Evolutionary conservation across 2,888 invertebrate genomes (phyloP).

Genomic region (Argyresthia goedartella): DNA sequence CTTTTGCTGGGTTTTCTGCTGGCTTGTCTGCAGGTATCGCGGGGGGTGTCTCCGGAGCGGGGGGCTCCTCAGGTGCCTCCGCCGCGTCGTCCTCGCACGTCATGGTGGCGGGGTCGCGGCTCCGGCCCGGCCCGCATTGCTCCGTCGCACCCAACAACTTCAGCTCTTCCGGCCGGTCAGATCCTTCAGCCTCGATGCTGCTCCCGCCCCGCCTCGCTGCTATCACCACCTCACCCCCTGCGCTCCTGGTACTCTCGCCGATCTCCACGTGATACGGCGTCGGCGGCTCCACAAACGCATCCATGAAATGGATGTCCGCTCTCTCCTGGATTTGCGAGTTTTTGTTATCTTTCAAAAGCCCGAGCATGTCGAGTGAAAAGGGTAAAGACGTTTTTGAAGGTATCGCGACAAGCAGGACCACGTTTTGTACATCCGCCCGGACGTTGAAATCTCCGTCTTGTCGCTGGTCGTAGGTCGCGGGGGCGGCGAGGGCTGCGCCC

Average conservation of each 20-base stretch:
- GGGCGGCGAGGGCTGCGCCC: slow-evolving; percentile 34
- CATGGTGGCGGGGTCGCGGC: slow-evolving; percentile 77
- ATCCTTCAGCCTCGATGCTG: slow-evolving; percentile 24
- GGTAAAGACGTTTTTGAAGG: slow-evolving; percentile 42
- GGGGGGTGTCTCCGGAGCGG: not conserved
- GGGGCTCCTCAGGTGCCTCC: slow-evolving; percentile 5
- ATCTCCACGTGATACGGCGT: slow-evolving; percentile 80
- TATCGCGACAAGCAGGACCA: slow-evolving; percentile 77
- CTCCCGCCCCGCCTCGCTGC: slow-evolving; percentile 36
- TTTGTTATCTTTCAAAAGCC: slow-evolving; percentile 21
- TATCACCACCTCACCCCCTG: slow-evolving; percentile 45
- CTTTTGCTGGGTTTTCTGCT: too few species aligned
- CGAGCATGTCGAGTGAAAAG: slow-evolving; percentile 23
- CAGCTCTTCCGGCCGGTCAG: slow-evolving; percentile 39
- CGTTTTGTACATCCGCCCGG: slow-evolving; percentile 80
- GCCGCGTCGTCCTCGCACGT: slow-evolving; percentile 43
- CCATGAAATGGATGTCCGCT: slow-evolving; percentile 54
- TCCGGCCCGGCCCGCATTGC: slow-evolving; percentile 81
- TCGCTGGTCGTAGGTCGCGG: slow-evolving; percentile 74
- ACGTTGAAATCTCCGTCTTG: slow-evolving; percentile 84
- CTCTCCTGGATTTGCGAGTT: slow-evolving; percentile 36
- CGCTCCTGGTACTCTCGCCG: slow-evolving; percentile 27
- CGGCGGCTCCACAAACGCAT: slow-evolving; percentile 75
- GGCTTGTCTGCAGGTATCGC: not conserved
- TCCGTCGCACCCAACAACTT: slow-evolving; percentile 77